A percentile compares a stretch with the other conserved stretches of the same genome.
These are phyloP conservation scores for Etheostoma perlongum DNA, from an alignment of 2,797 vertebrate genomes.

Conservation along the genomic window DNA sequence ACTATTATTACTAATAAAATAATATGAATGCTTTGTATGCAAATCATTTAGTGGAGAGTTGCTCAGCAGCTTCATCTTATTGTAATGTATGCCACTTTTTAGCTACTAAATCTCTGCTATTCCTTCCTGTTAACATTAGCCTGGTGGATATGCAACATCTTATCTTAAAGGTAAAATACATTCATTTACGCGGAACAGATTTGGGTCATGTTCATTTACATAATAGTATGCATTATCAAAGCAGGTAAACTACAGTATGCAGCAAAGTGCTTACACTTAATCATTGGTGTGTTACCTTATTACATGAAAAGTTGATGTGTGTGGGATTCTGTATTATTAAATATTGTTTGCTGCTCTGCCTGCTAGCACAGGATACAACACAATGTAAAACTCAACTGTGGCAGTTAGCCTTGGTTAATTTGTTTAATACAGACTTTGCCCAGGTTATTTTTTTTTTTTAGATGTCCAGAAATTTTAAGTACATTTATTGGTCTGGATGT, in stretches of 20 bases:
- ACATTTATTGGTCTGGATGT: constrained; percentile 4
- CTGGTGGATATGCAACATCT: constrained; percentile 62
- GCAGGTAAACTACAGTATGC: constrained; percentile 76
- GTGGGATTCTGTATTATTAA: constrained; percentile 46
- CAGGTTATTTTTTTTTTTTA: background rate
- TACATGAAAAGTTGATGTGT: constrained; percentile 69
- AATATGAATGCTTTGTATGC: constrained; percentile 60
- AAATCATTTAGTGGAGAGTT: constrained; percentile 72
- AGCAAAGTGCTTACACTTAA: constrained; percentile 79
- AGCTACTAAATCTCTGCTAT: constrained; percentile 67
- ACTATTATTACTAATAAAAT: constrained; percentile 68
- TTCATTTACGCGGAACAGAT: constrained; percentile 85
- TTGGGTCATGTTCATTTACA: constrained; percentile 86
- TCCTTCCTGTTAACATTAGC: constrained; percentile 66
- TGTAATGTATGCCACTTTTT: constrained; percentile 79
- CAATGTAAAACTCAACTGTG: constrained; percentile 27
- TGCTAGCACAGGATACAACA: constrained; percentile 19
- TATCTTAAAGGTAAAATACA: constrained; percentile 86
- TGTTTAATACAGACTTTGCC: background rate
- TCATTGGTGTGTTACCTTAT: constrained; percentile 77
- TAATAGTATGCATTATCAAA: constrained; percentile 84
- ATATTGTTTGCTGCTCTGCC: constrained; percentile 19
- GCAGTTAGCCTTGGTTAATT: constrained; percentile 17
- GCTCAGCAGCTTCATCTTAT: constrained; percentile 63
- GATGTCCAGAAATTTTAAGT: constrained; percentile 7